Base-by-base conservation (phyloP, 2,888 invertebrate species). In the Phragmatobia fuliginosa region DNA sequence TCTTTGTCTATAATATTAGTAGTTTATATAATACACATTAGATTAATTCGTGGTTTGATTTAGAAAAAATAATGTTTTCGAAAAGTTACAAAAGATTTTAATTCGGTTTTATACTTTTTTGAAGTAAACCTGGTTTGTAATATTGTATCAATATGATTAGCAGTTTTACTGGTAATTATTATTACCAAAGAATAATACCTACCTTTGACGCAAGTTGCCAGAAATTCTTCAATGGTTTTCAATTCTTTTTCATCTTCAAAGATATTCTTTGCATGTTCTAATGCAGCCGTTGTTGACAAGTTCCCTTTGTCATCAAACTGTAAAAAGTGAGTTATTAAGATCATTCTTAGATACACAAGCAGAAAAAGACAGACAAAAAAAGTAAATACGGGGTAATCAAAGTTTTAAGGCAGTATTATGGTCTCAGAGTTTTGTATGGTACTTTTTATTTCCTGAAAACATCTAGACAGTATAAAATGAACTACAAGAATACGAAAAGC, bases 281-380 rank as follows among this genome's bases (percentile, higher is more conserved):
- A 71, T 3, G 83, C 85, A 5, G 83, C 79, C 60, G 83, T 81
- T 4, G 85, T 83, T 56, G 88, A 81, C 14, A 91, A 78, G 73
- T 82, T 80, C 16, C 92, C 92, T 59, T 85, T 81, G 45, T 89
- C 90, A 68, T 91, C 87, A 68, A 92, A 82, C 92, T 92, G 79
- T 6, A 67, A 56, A 62, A 56, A 11, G 11, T 18, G 25, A 62
- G 4, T 49, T 49, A n/a, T 7, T 25, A 6, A 52, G 36, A 10
- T 36, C 8, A 36, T 36, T n/a, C 21, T 49, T n/a, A 49, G 8
- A n/a, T 41, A 18, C n/a, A 21, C 6, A 49, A n/a, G 1, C 4
- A 49, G n/a, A n/a, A 21, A 7, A 7, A 7, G n/a, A 49, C 49
- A n/a, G 25, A 25, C 25, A 49, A 10, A 49, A 2, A 49, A 49